Base-by-base conservation (phyloP, 1,140 invertebrate species). In the Panagrolaimus sp. region DNA sequence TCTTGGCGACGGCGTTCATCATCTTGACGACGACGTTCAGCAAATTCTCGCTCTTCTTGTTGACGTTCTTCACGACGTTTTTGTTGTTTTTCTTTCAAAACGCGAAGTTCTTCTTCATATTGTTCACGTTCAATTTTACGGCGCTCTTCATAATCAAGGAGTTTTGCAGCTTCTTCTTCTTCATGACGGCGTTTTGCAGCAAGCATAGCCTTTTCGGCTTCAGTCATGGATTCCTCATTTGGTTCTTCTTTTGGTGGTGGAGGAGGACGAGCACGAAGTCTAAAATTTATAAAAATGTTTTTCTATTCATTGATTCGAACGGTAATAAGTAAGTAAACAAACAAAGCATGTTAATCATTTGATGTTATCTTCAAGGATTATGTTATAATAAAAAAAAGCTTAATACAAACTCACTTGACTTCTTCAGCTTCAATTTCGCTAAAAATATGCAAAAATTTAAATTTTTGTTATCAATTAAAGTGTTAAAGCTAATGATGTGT, bases 121-220 rank as follows among this genome's bases (percentile, higher is more conserved):
- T 74, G 68, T 16, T 76, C 74, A n/a, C 65, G 66, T 66, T 81
- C 80, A 42, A 74, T 68, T 44, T 68, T 57, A 53, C 80, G 74
- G 16, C 73, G 72, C 62, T 81, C 70, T 65, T 81, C 80, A 72
- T 80, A 82, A 57, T 77, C 79, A 25, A 69, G 71, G 46, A 81
- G 70, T 64, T 80, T 78, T 31, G 76, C 79, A 46, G 69, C 79
- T 53, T 81, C 81, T 65, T 81, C 80, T 47, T 81, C 79, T 46
- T 81, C 80, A 64, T 81, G 80, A 23, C 81, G 72, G 66, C 82
- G 81, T 69, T 82, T 83, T 38, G 80, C 80, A n/a, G 79, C 80
- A 11, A 31, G 47, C 43, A 75, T 20, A 2, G 63, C 48, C 13
- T 27, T 14, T 65, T 78, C 78, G 48, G 77, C 77, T 57, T 78